These are phyloP conservation scores for Bradypodion pumilum DNA, from an alignment of 2,797 vertebrate genomes.

Conservation along the genomic window DNA sequence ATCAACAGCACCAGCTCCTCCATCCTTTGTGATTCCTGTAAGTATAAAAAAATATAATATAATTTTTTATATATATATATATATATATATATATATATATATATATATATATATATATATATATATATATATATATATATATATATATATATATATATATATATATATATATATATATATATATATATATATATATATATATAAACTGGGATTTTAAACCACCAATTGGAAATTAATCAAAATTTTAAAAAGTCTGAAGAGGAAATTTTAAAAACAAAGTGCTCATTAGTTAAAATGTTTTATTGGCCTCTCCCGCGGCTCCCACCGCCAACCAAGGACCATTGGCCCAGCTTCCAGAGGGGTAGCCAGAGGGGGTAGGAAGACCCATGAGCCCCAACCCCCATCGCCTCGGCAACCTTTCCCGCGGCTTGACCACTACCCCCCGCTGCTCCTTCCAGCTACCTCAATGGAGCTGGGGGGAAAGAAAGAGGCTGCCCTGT, in stretches of 20 bases:
- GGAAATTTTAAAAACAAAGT: not conserved
- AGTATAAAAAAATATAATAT: too few species aligned
- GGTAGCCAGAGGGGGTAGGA: too few species aligned
- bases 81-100: constrained; percentile 8
- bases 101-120: constrained; percentile 11
- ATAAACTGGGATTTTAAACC: not conserved
- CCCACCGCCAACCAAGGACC: too few species aligned
- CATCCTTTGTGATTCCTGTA: constrained; percentile 89
- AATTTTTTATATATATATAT: constrained; percentile 11
- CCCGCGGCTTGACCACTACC: too few species aligned
- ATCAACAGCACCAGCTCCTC: constrained; percentile 88
- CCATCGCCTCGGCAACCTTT: too few species aligned
- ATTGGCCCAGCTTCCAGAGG: too few species aligned
- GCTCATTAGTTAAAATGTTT: not conserved
- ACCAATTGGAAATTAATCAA: not conserved
- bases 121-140: constrained; percentile 8
- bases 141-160: constrained; percentile 6
- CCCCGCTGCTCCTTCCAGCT: too few species aligned
- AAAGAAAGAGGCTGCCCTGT: too few species aligned
- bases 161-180: constrained; percentile 4
- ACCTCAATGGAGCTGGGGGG: too few species aligned
- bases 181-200: not conserved
- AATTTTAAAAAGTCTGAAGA: not conserved
- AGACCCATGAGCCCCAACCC: too few species aligned
- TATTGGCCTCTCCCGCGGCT: too few species aligned